Conservation (phyloP, 2,888 invertebrate species). For the Uloborus plumipes region DNA sequence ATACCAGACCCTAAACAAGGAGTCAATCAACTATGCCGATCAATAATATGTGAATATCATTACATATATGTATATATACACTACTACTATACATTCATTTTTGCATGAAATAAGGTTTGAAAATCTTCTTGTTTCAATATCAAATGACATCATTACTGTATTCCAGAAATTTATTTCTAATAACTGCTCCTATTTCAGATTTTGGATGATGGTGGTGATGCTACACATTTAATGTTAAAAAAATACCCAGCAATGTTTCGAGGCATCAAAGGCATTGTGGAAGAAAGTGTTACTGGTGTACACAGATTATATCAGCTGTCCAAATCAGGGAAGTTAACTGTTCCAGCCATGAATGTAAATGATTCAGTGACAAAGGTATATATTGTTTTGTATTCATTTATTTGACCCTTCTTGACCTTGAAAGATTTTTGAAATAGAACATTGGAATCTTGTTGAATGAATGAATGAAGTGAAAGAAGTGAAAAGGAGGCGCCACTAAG, state of each 20-base stretch:
- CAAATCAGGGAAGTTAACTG: conserved; percentile 91
- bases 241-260: conserved; percentile 94
- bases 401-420: neutral
- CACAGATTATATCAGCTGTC: conserved; percentile 95
- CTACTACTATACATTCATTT: neutral
- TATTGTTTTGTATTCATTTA: neutral
- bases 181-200: conserved; percentile 73
- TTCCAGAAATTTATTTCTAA: too few species aligned
- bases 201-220: conserved; percentile 96
- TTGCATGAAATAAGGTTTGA: neutral
- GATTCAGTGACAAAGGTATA: conserved; percentile 91
- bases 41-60: too few species aligned
- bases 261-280: conserved; percentile 94
- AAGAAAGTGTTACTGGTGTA: conserved; percentile 98
- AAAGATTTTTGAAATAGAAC: too few species aligned
- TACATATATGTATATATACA: too few species aligned
- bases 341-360: conserved; percentile 98
- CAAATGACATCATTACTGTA: too few species aligned
- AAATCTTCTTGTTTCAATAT: neutral
- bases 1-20: too few species aligned
- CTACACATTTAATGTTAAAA: conserved; percentile 95
- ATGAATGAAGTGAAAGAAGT: too few species aligned
- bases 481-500: too few species aligned
- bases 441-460: too few species aligned
- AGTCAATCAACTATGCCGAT: too few species aligned